Evolutionary conservation across 2,797 vertebrate species (phyloP).

Genomic region (Trematomus bernacchii): DNA sequence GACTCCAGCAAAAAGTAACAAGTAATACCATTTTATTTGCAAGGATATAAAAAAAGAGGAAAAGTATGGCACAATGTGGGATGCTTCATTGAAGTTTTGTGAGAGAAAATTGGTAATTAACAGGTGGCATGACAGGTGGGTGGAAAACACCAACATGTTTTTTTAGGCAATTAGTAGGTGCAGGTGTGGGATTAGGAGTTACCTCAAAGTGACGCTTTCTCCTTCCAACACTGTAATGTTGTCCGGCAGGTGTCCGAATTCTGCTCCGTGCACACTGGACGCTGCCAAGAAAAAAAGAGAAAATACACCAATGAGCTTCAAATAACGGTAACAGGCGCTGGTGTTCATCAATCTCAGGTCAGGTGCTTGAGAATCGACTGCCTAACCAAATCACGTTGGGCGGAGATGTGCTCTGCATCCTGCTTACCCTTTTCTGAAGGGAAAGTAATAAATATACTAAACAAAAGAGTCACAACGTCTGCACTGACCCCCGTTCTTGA

Average conservation of each 20-base stretch:
- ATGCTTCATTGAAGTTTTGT: conserved; percentile 59
- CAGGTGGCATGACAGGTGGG: conserved; percentile 45
- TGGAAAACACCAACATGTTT: conserved; percentile 58
- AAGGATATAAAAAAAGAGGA: conserved; percentile 23
- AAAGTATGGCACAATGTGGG: conserved; percentile 49
- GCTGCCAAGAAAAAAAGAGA: conserved; percentile 81
- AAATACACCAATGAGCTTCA: conserved; percentile 60
- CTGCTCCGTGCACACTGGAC: conserved; percentile 84
- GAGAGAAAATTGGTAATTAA: conserved; percentile 61
- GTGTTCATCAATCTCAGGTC: conserved; percentile 61
- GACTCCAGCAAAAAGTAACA: conserved; percentile 36
- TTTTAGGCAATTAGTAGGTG: conserved; percentile 70
- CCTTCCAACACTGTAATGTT: conserved; percentile 95
- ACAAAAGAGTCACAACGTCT: conserved; percentile 73
- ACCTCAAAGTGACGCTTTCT: conserved; percentile 92
- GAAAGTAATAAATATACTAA: conserved; percentile 75
- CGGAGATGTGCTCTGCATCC: conserved; percentile 57
- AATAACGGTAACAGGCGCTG: conserved; percentile 61
- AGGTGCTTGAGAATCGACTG: conserved; percentile 32
- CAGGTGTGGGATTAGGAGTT: conserved; percentile 72
- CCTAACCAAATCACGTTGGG: conserved; percentile 45
- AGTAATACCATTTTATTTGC: conserved; percentile 53
- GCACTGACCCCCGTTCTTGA: conserved; percentile 81
- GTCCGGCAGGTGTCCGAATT: conserved; percentile 90
- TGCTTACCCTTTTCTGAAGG: conserved; percentile 70